phyloP scores from a whole-genome alignment of 1,140 invertebrate species.

The Maconellicoccus hirsutus region DNA sequence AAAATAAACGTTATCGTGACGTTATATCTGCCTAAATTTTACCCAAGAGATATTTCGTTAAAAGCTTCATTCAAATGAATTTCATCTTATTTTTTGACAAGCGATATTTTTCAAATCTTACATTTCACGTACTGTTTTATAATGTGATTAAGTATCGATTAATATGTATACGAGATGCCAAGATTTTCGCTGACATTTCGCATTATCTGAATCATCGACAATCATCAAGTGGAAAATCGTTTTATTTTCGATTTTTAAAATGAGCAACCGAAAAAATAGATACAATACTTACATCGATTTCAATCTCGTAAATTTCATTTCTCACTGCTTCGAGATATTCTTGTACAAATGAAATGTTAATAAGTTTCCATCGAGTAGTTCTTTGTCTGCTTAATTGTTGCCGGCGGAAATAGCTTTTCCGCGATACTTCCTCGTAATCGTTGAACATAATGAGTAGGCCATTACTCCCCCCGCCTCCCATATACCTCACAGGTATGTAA shows the following conservation, averaged over 20 bases:
- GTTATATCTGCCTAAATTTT: neutral
- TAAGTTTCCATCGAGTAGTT: neutral
- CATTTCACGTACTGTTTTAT: neutral
- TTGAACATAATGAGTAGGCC: neutral
- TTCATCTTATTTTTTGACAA: conserved; percentile 3
- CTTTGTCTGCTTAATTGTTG: neutral
- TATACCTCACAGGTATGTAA: neutral
- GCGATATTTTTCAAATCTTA: conserved; percentile 4
- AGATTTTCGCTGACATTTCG: neutral
- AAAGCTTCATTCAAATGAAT: conserved; percentile 20
- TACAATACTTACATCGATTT: too few relatives aligned
- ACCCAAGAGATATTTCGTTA: conserved; percentile 17
- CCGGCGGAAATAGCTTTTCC: neutral
- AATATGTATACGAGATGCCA: neutral
- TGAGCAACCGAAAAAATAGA: too few relatives aligned
- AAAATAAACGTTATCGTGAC: neutral
- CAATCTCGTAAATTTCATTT: too few relatives aligned
- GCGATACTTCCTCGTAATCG: neutral
- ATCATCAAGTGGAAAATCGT: neutral
- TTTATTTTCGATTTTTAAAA: too few relatives aligned
- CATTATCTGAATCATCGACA: neutral
- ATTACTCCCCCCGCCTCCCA: neutral
- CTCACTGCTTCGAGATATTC: too few relatives aligned
- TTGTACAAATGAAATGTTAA: neutral
- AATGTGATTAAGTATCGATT: conserved; percentile 20